Evolutionary conservation across 2,888 invertebrate species (phyloP), one percentile per base, ranked within the genome.

Genomic region (Plebejus argus): DNA sequence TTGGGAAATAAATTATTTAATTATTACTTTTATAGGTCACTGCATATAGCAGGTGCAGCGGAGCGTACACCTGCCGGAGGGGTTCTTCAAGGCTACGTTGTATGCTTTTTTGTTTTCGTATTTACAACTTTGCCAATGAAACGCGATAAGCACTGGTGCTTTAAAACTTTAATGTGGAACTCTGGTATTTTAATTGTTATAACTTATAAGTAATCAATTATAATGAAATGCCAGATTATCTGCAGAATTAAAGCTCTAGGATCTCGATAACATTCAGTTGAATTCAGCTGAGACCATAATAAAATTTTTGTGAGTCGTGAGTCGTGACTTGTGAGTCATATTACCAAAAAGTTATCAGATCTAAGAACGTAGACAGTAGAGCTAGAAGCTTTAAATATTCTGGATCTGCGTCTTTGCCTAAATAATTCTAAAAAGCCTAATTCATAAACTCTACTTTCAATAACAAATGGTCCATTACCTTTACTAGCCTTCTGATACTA

Each of bases 11-110:
- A 89, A 91, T 91, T 91, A 89, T 90, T 89, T 92, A 91, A 92
- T 92, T 91, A 93, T 88, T 89, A 85, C 90, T 90, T 92, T 93
- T 91, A 93, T 94, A 93, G 93, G 93, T 94, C 93, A 94, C 88
- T 87, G 88, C 87, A 89, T 91, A 89, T 82, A 83, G 92, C 93
- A 94, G 93, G 92, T 94, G 93, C 86, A 90, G 82, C 85, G 81
- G 81, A 83, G 83, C 86, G 83, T 89, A 83, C 91, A 91, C 91
- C 93, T 92, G 93, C 91, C 76, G 78, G 80, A 83, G 91, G 91
- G 90, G 90, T 80, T 85, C 83, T 87, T 89, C 93, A 93, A 94
- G 93, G 93, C 85, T 86, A 78, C 82, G 85, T 78, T 82, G 80
- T 78, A 77, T 84, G 85, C 82, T 85, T 83, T 83, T 85, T 85